phyloP scores from a whole-genome alignment of 2,113 vertebrate genomes.

The Pycnonotus jocosus region DNA sequence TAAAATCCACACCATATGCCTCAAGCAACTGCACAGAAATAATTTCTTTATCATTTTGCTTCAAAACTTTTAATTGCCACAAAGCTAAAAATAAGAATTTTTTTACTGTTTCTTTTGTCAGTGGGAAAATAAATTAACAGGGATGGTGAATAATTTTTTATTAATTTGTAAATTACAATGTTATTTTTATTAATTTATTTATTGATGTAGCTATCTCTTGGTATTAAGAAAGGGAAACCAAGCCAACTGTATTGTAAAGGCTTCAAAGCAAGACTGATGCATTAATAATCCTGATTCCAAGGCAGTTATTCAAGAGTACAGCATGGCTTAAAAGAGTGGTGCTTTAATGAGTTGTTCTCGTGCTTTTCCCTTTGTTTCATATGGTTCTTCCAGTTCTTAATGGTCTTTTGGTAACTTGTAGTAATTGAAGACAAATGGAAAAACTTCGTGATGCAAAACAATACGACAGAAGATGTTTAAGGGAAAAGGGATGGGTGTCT shows the following conservation, averaged over 20 bases:
- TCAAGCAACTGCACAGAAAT: conserved; percentile 4
- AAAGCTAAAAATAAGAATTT: neutral
- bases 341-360: neutral
- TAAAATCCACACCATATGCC: neutral
- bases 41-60: neutral
- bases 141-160: neutral
- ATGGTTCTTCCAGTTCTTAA: neutral
- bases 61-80: neutral
- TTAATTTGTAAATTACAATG: neutral
- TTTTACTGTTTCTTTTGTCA: neutral
- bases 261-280: neutral
- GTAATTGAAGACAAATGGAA: neutral
- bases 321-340: neutral
- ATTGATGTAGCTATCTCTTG: neutral
- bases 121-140: neutral
- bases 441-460: neutral
- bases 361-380: neutral
- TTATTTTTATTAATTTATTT: neutral
- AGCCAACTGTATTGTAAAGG: neutral
- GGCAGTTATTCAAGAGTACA: neutral
- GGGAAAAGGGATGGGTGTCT: neutral
- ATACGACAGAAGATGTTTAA: neutral
- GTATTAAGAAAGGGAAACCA: neutral
- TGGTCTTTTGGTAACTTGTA: neutral
- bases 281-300: neutral